Evolutionary conservation across 2,888 invertebrate species (phyloP), one percentile per base, ranked within the genome.

Genomic region (Eugnorisma glareosa): DNA sequence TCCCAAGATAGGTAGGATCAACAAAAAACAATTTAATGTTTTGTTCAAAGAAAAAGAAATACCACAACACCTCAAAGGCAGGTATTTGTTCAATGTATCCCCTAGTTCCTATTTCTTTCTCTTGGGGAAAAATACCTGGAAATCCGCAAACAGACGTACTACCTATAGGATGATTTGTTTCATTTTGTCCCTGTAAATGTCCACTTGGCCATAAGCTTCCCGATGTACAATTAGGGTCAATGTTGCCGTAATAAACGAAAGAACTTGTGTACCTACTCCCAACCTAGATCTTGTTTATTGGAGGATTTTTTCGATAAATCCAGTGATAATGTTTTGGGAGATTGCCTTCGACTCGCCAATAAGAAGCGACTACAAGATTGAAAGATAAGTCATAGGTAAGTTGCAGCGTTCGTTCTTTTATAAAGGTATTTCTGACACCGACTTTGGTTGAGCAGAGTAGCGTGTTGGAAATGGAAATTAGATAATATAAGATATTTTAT

Each of bases 11-110:
- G 40, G 57, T 66, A 75, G n/a, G n/a, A 37, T 45, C 37, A 67
- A 61, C 15, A 24, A 77, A 77, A 64, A 63, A 21, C 63, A 69
- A 82, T 40, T 15, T 15, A 64, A n/a, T 24, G 35, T 67, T 79
- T 43, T 6, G 24, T 61, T 70, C 73, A 79, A 73, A 48, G 43
- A n/a, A 70, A 71, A 71, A 0, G 18, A 57, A 80, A 84, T 68
- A 63, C 70, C 70, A 15, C 35, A 31, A 67, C 81, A 73, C 73
- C 70, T 59, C 82, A 80, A 80, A 80, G 81, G 57, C 48, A 67
- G 80, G 70, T 63, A 84, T 82, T 82, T 67, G 67, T 73, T 67
- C 84, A 73, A 73, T 67, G 54, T 67, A 45, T 63, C 57, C 61
- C 51, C 57, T 40, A 35, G 76, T 77, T 66, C 24, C 10, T 68